Evolutionary conservation across 2,797 vertebrate genomes (phyloP).

Genomic region (Sternarchorhynchus goeldii): DNA sequence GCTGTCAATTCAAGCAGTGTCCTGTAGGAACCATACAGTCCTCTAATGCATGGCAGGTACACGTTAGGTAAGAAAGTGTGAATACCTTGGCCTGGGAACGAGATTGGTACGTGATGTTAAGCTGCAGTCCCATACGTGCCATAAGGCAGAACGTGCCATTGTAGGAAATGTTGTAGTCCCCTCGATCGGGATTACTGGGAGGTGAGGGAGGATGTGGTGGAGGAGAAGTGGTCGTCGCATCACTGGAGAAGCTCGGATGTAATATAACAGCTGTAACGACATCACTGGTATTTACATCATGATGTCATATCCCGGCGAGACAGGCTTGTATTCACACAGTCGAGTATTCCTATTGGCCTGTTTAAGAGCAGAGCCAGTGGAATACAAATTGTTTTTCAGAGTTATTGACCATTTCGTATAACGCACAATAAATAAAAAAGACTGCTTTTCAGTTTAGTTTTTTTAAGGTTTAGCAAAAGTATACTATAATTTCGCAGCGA

Average conservation of each 20-base stretch:
- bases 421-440: too few species aligned
- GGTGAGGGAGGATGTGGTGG: constrained; percentile 60
- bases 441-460: too few species aligned
- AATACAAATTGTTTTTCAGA: too few species aligned
- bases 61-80: neutral
- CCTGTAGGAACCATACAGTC: too few species aligned
- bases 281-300: neutral
- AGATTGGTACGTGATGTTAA: constrained; percentile 82
- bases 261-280: constrained; percentile 58
- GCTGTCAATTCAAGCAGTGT: too few species aligned
- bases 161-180: constrained; percentile 77
- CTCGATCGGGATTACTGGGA: constrained; percentile 69
- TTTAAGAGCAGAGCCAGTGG: too few species aligned
- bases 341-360: neutral
- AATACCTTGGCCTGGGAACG: constrained; percentile 69
- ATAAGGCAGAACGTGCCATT: constrained; percentile 71
- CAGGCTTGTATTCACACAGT: neutral
- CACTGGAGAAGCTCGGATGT: constrained; percentile 61
- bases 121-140: constrained; percentile 83
- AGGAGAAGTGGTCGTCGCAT: constrained; percentile 63
- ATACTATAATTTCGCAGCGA: too few species aligned
- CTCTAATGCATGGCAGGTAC: too few species aligned
- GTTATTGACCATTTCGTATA: too few species aligned
- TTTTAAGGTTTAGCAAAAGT: too few species aligned
- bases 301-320: neutral